These are phyloP conservation scores for Sturnira hondurensis DNA, from an alignment of 2,113 vertebrate species.

Conservation along the genomic window DNA sequence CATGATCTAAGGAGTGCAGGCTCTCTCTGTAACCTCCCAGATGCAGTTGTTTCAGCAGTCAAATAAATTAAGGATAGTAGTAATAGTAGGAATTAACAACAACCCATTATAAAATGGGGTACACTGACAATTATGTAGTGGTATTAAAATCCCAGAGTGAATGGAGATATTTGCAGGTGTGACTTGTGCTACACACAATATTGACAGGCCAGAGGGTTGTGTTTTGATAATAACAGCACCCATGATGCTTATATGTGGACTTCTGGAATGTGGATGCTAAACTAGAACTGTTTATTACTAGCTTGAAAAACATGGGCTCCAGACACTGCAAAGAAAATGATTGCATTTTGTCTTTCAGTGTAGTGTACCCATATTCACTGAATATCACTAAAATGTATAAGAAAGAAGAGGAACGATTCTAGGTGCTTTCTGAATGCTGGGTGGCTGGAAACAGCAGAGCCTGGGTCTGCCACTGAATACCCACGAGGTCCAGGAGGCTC, in stretches of 20 bases:
- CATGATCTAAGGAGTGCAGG: background rate
- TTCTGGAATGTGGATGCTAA: background rate
- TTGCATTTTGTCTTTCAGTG: background rate
- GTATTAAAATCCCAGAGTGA: conserved; percentile 8
- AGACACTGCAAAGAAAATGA: background rate
- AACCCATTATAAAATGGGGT: conserved; percentile 62
- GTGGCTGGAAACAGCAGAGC: background rate
- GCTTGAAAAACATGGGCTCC: background rate
- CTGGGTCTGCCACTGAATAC: background rate
- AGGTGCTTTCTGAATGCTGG: background rate
- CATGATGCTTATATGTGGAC: background rate
- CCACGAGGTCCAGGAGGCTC: background rate
- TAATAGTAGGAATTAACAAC: conserved; percentile 64
- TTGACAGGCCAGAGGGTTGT: background rate
- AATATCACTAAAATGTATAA: background rate
- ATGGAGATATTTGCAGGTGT: conserved; percentile 16
- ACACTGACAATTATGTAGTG: background rate
- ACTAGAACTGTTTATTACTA: background rate
- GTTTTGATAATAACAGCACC: background rate
- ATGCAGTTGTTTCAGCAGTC: conserved; percentile 38
- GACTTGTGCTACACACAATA: background rate
- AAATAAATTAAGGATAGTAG: conserved; percentile 60
- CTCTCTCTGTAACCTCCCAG: conserved; percentile 20
- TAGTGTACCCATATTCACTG: background rate
- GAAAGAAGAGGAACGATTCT: background rate